Percentiles rank a stretch among this genome's conserved stretches.
Evolutionary conservation across 2,113 vertebrate genomes (phyloP).

Genomic region (Glaucidium brasilianum): DNA sequence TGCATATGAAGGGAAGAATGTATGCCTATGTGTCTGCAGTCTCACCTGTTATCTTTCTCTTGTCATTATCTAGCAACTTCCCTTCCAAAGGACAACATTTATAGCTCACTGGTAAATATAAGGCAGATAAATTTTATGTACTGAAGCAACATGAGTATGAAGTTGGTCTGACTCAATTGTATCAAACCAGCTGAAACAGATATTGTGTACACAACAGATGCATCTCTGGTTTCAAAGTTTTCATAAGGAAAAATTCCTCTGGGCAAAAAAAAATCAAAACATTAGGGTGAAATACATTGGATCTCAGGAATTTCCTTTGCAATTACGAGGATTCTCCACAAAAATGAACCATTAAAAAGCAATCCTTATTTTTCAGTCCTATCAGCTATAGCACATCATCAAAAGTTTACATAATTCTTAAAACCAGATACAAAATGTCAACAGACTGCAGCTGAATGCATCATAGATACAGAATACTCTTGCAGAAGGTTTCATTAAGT

Average conservation of each 20-base stretch:
- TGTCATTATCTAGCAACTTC: slow-evolving; percentile 34
- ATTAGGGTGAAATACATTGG: not conserved
- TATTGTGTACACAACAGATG: slow-evolving; percentile 12
- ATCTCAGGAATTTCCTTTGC: slow-evolving; percentile 7
- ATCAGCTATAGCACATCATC: slow-evolving; percentile 20
- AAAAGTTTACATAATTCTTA: slow-evolving; percentile 69
- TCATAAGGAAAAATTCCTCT: slow-evolving; percentile 21
- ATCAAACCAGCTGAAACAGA: slow-evolving; percentile 45
- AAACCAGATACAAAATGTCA: slow-evolving; percentile 51
- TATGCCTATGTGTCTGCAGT: not conserved
- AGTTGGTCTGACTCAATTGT: slow-evolving; percentile 7
- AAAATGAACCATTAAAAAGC: not conserved
- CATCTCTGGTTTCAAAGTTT: slow-evolving; percentile 25
- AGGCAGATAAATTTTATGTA: slow-evolving; percentile 58
- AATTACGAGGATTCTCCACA: slow-evolving; percentile 24
- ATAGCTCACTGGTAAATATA: slow-evolving; percentile 56
- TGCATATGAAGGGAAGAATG: not conserved
- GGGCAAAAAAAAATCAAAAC: slow-evolving; percentile 52
- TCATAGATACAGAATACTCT: slow-evolving; percentile 56
- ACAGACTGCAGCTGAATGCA: slow-evolving; percentile 52
- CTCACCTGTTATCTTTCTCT: slow-evolving; percentile 37
- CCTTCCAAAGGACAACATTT: slow-evolving; percentile 52
- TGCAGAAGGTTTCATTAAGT: slow-evolving; percentile 70
- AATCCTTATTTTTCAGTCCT: not conserved
- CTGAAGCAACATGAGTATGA: slow-evolving; percentile 5